Conservation (phyloP, 2,797 vertebrate genomes). For the Crax fasciolata region DNA sequence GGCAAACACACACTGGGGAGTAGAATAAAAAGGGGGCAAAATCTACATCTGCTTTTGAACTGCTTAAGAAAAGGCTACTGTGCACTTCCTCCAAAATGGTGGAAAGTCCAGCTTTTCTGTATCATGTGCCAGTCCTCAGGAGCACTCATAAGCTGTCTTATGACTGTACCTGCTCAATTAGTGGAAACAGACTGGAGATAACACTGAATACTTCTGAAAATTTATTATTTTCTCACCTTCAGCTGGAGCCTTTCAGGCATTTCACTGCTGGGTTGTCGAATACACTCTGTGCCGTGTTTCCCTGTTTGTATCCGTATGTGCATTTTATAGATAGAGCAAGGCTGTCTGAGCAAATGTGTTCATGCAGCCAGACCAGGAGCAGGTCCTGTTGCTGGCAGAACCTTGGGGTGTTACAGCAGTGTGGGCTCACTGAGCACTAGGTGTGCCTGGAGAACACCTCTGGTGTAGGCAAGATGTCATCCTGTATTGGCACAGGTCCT, state of each 20-base stretch:
- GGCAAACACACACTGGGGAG: not conserved
- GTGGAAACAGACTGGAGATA: not conserved
- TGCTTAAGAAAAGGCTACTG: not conserved
- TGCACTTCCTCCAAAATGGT: not conserved
- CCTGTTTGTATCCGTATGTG: not conserved
- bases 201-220: not conserved
- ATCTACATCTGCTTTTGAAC: not conserved
- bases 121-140: not conserved
- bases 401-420: not conserved
- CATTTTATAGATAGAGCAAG: not conserved
- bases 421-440: not conserved
- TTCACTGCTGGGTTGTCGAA: not conserved
- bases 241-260: not conserved
- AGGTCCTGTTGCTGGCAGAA: not conserved
- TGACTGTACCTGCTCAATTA: not conserved
- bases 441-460: not conserved
- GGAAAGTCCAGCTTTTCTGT: not conserved
- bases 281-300: not conserved
- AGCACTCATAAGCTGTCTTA: not conserved
- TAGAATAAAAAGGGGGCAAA: not conserved
- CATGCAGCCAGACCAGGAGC: accelerated
- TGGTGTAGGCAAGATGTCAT: not conserved
- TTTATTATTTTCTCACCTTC: not conserved
- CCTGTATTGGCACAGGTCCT: not conserved
- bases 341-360: not conserved